Evolutionary conservation across 1,140 invertebrate species (phyloP), one percentile per base, ranked within the genome.

Genomic region (Rhynchophorus ferrugineus): DNA sequence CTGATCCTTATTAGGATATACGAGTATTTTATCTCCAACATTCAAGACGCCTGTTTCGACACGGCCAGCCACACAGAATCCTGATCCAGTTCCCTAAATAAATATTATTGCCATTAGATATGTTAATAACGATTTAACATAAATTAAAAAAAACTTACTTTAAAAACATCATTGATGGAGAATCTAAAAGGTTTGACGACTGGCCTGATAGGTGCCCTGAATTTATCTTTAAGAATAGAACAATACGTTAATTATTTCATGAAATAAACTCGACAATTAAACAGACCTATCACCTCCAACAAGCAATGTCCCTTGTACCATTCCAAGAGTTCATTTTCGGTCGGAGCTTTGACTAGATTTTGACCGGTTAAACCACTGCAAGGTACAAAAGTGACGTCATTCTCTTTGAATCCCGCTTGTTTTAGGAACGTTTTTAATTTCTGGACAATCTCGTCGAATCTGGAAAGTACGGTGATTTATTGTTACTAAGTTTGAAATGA

Each of bases 291-390:
- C 24, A 89, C 85, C 63, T 91, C 78, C 18, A 94, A 59, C 0
- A 95, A 71, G 54, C 80, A 82, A 3, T 84, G 83, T n/a, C 91
- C 92, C 21, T 73, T 80, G 65, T 95, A 96, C 92, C 93, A 97
- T n/a, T 73, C 67, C 3, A 75, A 60, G 0, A 98, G 72, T 37
- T 75, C 74, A 17, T 80, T 69, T 57, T 85, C 82, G 50, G 78
- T 78, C 13, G 89, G 78, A 20, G 78, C 68, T 53, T 80, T 77
- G 0, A 83, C 79, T 33, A 99, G 75, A 75, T 98, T 98, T 70
- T 95, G 89, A 34, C 95, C 96, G 18, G 82, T 87, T 1, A 99
- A 71, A 16, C 96, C 97, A 65, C 92, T 97, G 62, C 94, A 96
- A 5, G 97, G 96, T 8, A 99, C 85, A 75, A 86, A 99, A 1